These are phyloP conservation scores for Stegodyphus mimosarum DNA, from an alignment of 1,140 invertebrate species.

Conservation along the genomic window DNA sequence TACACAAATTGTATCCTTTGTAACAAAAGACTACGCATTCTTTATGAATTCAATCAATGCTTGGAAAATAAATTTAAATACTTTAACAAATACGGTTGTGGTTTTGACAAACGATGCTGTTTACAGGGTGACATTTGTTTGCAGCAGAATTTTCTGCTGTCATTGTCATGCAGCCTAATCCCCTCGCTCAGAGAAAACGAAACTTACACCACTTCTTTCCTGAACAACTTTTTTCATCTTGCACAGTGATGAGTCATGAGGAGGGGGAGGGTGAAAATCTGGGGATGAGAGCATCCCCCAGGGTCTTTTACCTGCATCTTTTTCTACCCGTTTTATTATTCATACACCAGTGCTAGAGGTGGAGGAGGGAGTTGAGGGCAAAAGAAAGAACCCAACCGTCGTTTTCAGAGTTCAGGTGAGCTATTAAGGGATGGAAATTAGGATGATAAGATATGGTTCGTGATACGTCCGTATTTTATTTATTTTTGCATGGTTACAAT, in stretches of 20 bases:
- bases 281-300: slow-evolving; percentile 37
- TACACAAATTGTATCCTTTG: too few relatives aligned
- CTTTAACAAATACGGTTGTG: too few relatives aligned
- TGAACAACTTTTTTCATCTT: neutral
- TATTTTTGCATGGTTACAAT: neutral
- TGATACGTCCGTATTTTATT: slow-evolving; percentile 13
- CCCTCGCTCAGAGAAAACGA: neutral
- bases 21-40: too few relatives aligned
- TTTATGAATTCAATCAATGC: too few relatives aligned
- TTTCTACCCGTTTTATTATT: slow-evolving; percentile 7
- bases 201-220: neutral
- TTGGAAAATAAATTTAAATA: too few relatives aligned
- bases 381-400: slow-evolving; percentile 8
- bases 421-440: slow-evolving; percentile 43
- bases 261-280: neutral
- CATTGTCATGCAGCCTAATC: neutral
- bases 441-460: slow-evolving; percentile 25
- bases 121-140: too few relatives aligned
- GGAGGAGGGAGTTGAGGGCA: neutral
- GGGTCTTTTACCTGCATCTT: slow-evolving; percentile 44
- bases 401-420: slow-evolving; percentile 47
- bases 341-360: slow-evolving; percentile 4
- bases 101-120: too few relatives aligned
- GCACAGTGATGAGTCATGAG: neutral
- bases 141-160: neutral